Base-by-base conservation (phyloP, 2,113 vertebrate species). In the Felis chaus region DNA sequence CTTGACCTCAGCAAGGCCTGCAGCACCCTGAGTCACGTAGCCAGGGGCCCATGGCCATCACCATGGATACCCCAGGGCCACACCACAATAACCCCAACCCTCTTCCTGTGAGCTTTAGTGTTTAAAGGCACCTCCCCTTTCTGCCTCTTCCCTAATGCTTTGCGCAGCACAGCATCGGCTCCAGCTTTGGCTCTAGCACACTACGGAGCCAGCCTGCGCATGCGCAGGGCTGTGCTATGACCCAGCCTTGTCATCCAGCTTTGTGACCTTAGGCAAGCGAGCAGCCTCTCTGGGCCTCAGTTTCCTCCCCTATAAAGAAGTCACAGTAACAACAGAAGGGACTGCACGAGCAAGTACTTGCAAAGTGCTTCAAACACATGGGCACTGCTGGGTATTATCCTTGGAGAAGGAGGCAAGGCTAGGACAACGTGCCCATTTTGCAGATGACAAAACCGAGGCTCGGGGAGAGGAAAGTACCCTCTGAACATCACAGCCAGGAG, bases 281-380 rank as follows among this genome's bases (percentile, higher is more conserved):
- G 39, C 3, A 12, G 36, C 71, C 76, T 81, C 85, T 71, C 45
- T 41, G 66, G 69, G 57, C 69, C 68, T 71, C n/a, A 39, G n/a
- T 50, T n/a, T 18, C 23, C 19, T 79, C 50, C 57, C 27, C 48
- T 33, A 12, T 45, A 39, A 92, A 36, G 50, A 12, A 7, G 33
- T 15, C 39, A 53, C n/a, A 63, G 29, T 7, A 45, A 63, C 10
- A 39, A 27, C 14, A 69, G 41, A 89, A 21, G 80, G 27, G 14
- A 39, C n/a, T 1, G 1, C 0, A 7, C n/a, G 2, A 8, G 50
- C 13, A 33, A 33, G 18, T 33, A 33, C 19, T 7, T 10, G 4
- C 57, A 50, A 36, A 82, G 68, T 12, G 4, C 80, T 79, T 19
- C 48, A 29, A 63, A 53, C 39, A 7, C 5, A 0, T 1, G 48